Evolutionary conservation across 2,888 invertebrate genomes (phyloP).

Genomic region (Pyrgus malvae): DNA sequence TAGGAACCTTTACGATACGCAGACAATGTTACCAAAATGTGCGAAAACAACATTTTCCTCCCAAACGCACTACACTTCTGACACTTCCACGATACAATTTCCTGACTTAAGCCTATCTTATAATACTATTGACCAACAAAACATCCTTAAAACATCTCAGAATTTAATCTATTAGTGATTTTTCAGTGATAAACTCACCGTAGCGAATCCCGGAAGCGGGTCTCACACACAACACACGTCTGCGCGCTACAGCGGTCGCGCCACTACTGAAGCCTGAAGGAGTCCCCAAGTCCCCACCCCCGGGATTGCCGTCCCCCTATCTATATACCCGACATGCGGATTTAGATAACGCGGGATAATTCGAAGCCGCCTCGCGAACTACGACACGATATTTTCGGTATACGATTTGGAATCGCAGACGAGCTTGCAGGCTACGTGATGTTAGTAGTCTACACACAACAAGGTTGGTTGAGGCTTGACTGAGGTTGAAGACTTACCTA

Average conservation of each 20-base stretch:
- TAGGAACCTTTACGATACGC: too few relatives aligned
- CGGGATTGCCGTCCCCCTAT: constrained; percentile 8
- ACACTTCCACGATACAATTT: background rate
- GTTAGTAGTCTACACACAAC: too few relatives aligned
- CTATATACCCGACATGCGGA: constrained; percentile 15
- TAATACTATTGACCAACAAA: background rate
- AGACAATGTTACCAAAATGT: too few relatives aligned
- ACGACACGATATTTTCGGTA: constrained; percentile 9
- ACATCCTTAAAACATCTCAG: too few relatives aligned
- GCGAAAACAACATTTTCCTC: too few relatives aligned
- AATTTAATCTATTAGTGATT: background rate
- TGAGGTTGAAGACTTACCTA: too few relatives aligned
- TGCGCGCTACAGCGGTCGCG: background rate
- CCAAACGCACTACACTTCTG: background rate
- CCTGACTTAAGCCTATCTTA: background rate
- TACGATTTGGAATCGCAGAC: too few relatives aligned
- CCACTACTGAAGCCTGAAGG: background rate
- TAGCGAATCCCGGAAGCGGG: constrained; percentile 15
- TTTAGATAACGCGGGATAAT: constrained; percentile 25
- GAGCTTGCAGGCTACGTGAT: too few relatives aligned
- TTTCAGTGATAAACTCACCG: constrained; percentile 20
- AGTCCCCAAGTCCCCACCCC: background rate
- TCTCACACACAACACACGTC: constrained; percentile 8
- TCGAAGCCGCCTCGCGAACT: background rate
- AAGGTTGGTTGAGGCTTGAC: too few relatives aligned